Percentiles rank a stretch among this genome's conserved stretches.
Evolutionary conservation across 2,888 invertebrate species (phyloP).

Genomic region (Drosophila diplacantha): DNA sequence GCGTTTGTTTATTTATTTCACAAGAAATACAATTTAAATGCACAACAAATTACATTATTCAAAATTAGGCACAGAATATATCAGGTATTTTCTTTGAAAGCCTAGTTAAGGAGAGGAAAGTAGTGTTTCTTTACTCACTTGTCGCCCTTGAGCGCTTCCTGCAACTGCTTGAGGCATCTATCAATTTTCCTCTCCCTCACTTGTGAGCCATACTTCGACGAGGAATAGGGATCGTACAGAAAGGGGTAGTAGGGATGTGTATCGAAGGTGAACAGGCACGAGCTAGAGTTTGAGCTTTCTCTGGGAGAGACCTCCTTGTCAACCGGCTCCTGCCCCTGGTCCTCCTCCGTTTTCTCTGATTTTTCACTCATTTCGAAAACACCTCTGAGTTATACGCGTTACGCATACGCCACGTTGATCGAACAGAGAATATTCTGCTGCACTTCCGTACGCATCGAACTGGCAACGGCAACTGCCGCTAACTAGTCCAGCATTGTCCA

Average conservation of each 20-base stretch:
- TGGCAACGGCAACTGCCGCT: constrained; percentile 51
- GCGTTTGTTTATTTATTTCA: constrained; percentile 4
- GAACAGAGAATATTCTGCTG: neutral
- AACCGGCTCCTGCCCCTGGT: neutral
- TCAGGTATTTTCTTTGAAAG: neutral
- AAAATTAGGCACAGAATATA: neutral
- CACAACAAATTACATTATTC: constrained; percentile 3
- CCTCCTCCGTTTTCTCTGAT: neutral
- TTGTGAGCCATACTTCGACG: constrained; percentile 71
- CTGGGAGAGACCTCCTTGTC: neutral
- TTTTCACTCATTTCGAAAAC: constrained; percentile 19
- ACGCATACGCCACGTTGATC: constrained; percentile 51
- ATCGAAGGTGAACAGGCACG: constrained; percentile 53
- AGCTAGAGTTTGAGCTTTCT: constrained; percentile 1
- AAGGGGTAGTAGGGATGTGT: constrained; percentile 53
- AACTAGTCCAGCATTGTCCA: constrained; percentile 56
- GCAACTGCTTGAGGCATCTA: constrained; percentile 69
- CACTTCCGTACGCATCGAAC: constrained; percentile 54
- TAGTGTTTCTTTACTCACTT: constrained; percentile 44
- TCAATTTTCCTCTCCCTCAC: constrained; percentile 74
- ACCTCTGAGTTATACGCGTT: constrained; percentile 4
- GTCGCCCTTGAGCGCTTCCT: constrained; percentile 57
- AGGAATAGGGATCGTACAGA: constrained; percentile 46
- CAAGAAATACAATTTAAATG: constrained; percentile 2
- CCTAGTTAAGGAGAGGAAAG: neutral